Evolutionary conservation across 2,113 vertebrate genomes (phyloP).

Genomic region (Butorides virescens): DNA sequence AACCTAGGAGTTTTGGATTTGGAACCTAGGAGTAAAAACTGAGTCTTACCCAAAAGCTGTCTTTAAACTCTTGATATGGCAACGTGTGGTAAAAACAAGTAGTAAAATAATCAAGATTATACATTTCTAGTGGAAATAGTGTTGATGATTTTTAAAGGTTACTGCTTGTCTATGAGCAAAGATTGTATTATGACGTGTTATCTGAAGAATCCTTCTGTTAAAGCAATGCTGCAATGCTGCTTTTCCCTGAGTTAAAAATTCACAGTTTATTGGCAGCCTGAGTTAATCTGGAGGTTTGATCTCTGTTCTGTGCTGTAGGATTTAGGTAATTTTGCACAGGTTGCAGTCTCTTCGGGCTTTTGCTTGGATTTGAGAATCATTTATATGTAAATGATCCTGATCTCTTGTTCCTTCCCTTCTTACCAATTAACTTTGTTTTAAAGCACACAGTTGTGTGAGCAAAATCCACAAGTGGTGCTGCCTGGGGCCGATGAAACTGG

Average conservation of each 20-base stretch:
- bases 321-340: constrained; percentile 14
- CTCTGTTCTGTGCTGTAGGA: neutral
- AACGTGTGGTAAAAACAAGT: neutral
- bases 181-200: neutral
- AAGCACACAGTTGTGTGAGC: neutral
- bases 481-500: neutral
- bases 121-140: neutral
- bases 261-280: neutral
- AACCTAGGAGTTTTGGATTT: neutral
- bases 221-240: neutral
- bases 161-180: neutral
- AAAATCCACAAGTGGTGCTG: neutral
- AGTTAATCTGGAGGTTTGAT: constrained; percentile 7
- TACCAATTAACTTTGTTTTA: constrained; percentile 16
- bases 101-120: neutral
- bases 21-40: neutral
- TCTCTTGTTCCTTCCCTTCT: constrained; percentile 2
- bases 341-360: neutral
- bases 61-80: neutral
- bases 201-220: neutral
- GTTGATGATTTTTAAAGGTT: neutral
- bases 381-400: constrained; percentile 45
- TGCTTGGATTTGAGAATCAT: constrained; percentile 28
- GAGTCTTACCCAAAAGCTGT: neutral
- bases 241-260: neutral